Base-by-base conservation (phyloP, 2,888 invertebrate species). In the Caenorhabditis sp. region DNA sequence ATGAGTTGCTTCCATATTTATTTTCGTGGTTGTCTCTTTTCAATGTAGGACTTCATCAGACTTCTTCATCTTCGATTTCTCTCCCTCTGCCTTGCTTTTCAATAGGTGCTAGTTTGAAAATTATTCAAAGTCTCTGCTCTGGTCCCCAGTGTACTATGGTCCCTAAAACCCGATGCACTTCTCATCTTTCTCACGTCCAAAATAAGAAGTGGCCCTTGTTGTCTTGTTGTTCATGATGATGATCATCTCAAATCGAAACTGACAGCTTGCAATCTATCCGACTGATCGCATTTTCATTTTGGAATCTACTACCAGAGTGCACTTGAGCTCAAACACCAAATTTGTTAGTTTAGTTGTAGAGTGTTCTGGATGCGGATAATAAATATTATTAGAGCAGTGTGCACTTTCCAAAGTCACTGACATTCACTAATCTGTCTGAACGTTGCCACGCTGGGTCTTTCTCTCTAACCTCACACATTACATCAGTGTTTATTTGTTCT, bases 351-450 rank as follows among this genome's bases (percentile, higher is more conserved):
- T 5, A 15, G 30, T 30, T 30, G 30, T 30, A 30, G 30, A 7
- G 5, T 30, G 2, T 41, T 22, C 2, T 3, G 20, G n/a, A 70
- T 53, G 59, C 59, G 70, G 58, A 68, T 58, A n/a, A 68, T 22
- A 24, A 50, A 41, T 17, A 43, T 59, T 45, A 45, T 30, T 68
- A 46, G n/a, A 59, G 26, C 11, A 20, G 50, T 27, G 6, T 59
- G 70, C 53, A 59, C 70, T 70, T 70, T 58, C 41, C 35, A 20
- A 50, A 58, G 24, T 22, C 48, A 48, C 9, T 27, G 48, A 24
- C 37, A 55, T 35, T 9, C 13, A 11, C 46, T 55, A 55, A 65
- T 65, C 56, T 56, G 37, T 24, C n/a, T n/a, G n/a, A n/a, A n/a
- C n/a, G n/a, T n/a, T n/a, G n/a, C n/a, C n/a, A n/a, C n/a, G n/a